Evolutionary conservation across 2,888 invertebrate genomes (phyloP), one percentile per base, ranked within the genome.

Genomic region (Papilio elwesi): DNA sequence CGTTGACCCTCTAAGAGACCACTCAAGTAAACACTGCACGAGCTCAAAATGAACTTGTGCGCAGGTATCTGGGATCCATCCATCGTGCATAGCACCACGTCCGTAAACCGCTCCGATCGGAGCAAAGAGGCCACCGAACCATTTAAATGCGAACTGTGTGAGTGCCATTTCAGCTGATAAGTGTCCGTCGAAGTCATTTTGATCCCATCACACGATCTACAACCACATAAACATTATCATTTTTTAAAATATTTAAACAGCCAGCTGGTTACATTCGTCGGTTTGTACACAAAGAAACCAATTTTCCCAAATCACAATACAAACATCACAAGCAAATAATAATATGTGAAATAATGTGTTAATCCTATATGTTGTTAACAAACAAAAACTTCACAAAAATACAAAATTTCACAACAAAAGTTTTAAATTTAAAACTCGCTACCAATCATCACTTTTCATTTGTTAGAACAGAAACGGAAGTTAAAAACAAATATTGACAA

Each of bases 161-260:
- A 97, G 89, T 97, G 97, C 97, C 97, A 97, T 94, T 97, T 97
- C 70, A 97, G 94, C 90, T 97, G 97, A 89, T 97, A 97, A 81
- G 97, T 97, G 89, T 97, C 97, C 82, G 95, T 94, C 75, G 94
- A 91, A 79, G 93, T 94, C 91, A 94, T 93, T 79, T 78, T 86
- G 68, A 65, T 70, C 74, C 70, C 73, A 76, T 78, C 72, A 75
- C 78, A 68, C 75, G 80, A 81, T 81, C 80, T 83, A 77, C 66
- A 73, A 63, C 74, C 76, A 81, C 53, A 36, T 48, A 69, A 68
- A 26, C 26, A 26, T 63, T 55, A 68, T 74, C 74, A 78, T 80
- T 77, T 79, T 78, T 73, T 4, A 65, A 49, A 47, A 71, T 11
- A 65, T n/a, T 64, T n/a, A 72, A 65, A 67, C 74, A 53, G 43